Conservation (phyloP, 1,140 invertebrate genomes). For the Drosophila equinoxialis region DNA sequence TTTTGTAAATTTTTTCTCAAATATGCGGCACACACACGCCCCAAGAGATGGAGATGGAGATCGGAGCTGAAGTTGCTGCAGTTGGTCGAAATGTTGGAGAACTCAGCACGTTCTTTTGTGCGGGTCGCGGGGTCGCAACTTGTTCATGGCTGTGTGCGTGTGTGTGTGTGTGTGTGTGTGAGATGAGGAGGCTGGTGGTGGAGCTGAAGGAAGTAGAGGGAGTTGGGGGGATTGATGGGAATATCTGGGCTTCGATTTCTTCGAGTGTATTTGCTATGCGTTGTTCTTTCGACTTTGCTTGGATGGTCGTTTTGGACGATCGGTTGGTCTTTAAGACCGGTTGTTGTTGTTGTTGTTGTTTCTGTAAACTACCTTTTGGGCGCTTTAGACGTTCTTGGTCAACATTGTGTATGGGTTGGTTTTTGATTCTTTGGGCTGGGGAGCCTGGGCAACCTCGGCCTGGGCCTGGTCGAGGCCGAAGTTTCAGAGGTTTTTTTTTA, state of each 20-base stretch:
- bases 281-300: constrained; percentile 59
- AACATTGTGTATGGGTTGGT: constrained; percentile 49
- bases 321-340: constrained; percentile 67
- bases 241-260: constrained; percentile 62
- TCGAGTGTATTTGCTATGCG: constrained; percentile 60
- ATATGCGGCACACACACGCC: constrained; percentile 66
- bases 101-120: constrained; percentile 54
- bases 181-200: constrained; percentile 5
- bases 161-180: too few species aligned
- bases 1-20: constrained; percentile 47
- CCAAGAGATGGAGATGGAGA: constrained; percentile 30
- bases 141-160: constrained; percentile 30
- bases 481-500: constrained; percentile 43
- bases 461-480: constrained; percentile 67
- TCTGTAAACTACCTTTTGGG: constrained; percentile 55
- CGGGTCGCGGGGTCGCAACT: constrained; percentile 66
- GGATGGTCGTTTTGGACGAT: constrained; percentile 29
- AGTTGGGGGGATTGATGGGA: constrained; percentile 44
- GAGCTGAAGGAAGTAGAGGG: background rate
- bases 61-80: constrained; percentile 13
- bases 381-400: constrained; percentile 66
- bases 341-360: constrained; percentile 66
- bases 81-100: constrained; percentile 16
- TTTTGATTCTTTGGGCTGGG: constrained; percentile 30
- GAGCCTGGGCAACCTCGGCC: constrained; percentile 12